Evolutionary conservation across 2,888 invertebrate genomes (phyloP).

Genomic region (Rhyacophila evoluta): DNA sequence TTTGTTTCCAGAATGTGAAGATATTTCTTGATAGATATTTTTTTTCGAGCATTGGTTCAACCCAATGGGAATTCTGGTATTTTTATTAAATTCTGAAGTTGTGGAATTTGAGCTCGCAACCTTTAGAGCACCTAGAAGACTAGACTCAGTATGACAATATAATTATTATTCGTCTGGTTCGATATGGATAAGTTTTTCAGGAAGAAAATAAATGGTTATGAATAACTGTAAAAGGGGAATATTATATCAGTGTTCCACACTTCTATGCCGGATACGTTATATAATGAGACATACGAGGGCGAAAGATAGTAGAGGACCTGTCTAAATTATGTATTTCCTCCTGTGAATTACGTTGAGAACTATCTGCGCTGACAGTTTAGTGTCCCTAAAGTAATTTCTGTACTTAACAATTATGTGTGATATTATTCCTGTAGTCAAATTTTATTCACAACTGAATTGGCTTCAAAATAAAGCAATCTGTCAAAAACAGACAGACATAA

Average conservation of each 20-base stretch:
- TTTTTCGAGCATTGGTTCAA: too few species aligned
- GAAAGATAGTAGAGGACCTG: not conserved
- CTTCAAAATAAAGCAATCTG: not conserved
- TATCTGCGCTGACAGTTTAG: not conserved
- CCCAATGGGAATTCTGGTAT: too few species aligned
- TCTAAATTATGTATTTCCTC: not conserved
- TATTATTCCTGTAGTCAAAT: not conserved
- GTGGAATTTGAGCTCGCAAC: too few species aligned
- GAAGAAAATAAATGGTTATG: too few species aligned
- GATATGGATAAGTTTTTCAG: too few species aligned
- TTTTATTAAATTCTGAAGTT: too few species aligned
- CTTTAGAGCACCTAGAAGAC: too few species aligned
- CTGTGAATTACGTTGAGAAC: not conserved
- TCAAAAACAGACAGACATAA: too few species aligned
- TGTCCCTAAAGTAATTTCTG: not conserved
- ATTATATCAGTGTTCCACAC: not conserved
- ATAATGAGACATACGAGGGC: not conserved
- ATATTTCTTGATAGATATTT: too few species aligned
- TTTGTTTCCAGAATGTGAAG: too few species aligned
- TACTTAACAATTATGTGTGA: not conserved
- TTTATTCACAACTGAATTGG: not conserved
- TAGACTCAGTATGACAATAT: too few species aligned
- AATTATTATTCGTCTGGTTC: too few species aligned
- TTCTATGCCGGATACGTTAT: not conserved
- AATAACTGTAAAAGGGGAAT: not conserved